Evolutionary conservation across 35 echinoderm and acorn worm genomes (phyloP).

Genomic region (Diadema setosum): DNA sequence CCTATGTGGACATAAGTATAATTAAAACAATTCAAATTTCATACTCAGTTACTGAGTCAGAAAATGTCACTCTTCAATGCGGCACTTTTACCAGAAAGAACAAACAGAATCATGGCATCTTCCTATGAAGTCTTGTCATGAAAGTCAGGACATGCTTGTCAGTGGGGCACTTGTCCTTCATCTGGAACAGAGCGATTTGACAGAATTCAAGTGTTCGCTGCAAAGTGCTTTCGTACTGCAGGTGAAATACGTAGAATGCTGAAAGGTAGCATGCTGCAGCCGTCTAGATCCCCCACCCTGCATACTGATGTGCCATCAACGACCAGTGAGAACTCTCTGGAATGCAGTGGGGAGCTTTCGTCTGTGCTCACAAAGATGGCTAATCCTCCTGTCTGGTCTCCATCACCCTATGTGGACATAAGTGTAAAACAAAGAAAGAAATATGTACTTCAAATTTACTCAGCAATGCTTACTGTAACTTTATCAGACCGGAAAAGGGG

Average conservation of each 20-base stretch:
- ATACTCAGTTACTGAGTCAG: background rate
- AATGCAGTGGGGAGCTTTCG: background rate
- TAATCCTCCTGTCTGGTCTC: background rate
- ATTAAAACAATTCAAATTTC: too few species aligned
- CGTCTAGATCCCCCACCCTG: background rate
- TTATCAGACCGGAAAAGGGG: background rate
- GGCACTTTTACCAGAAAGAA: background rate
- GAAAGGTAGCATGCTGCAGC: background rate
- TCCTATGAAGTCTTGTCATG: background rate
- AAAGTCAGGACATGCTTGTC: background rate
- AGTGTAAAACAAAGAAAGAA: background rate
- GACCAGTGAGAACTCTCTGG: background rate
- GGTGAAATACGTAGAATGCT: background rate
- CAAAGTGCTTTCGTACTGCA: background rate
- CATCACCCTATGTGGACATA: background rate
- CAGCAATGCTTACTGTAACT: background rate
- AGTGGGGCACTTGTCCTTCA: background rate
- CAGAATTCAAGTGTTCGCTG: background rate
- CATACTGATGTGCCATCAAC: background rate
- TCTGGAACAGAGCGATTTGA: background rate
- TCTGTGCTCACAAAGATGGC: background rate
- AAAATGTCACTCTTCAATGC: background rate
- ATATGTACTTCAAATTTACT: background rate
- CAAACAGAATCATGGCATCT: background rate
- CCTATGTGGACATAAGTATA: background rate